Conservation (phyloP, 35 echinoderm and acorn worm species). For the Lytechinus variegatus region DNA sequence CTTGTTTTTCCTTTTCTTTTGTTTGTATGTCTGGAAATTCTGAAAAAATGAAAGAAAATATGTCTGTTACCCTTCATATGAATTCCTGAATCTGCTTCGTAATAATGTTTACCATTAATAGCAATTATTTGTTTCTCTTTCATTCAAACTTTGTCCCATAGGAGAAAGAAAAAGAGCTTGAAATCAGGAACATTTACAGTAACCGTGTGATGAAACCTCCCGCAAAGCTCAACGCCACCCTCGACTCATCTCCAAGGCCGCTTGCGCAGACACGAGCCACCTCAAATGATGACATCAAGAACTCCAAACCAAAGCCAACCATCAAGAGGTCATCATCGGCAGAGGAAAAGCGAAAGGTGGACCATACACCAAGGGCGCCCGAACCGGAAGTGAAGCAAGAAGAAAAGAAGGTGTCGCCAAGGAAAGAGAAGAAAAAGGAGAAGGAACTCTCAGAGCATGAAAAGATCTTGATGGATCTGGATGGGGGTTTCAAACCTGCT, state of each 20-base stretch:
- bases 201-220: slow-evolving; percentile 74
- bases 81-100: too few species aligned
- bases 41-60: too few species aligned
- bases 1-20: too few species aligned
- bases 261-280: slow-evolving; percentile 61
- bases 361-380: slow-evolving; percentile 42
- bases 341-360: slow-evolving; percentile 47
- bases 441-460: slow-evolving; percentile 61
- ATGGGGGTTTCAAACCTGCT: slow-evolving; percentile 42
- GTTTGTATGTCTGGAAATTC: too few species aligned
- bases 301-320: slow-evolving; percentile 40
- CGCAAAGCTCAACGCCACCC: slow-evolving; percentile 47
- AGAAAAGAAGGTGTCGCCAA: slow-evolving; percentile 1
- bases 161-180: slow-evolving; percentile 98
- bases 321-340: slow-evolving; percentile 56
- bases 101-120: too few species aligned
- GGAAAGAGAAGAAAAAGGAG: slow-evolving; percentile 12
- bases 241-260: slow-evolving; percentile 21
- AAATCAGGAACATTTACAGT: slow-evolving; percentile 96
- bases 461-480: slow-evolving; percentile 60
- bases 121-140: background rate
- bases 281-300: slow-evolving; percentile 63
- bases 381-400: slow-evolving; percentile 30
- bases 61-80: too few species aligned
- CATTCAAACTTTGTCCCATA: slow-evolving; percentile 37